A percentile compares a stretch with the other conserved stretches of the same genome.
Conservation (phyloP, 2,888 invertebrate species). For the Sminthurides aquaticus region DNA sequence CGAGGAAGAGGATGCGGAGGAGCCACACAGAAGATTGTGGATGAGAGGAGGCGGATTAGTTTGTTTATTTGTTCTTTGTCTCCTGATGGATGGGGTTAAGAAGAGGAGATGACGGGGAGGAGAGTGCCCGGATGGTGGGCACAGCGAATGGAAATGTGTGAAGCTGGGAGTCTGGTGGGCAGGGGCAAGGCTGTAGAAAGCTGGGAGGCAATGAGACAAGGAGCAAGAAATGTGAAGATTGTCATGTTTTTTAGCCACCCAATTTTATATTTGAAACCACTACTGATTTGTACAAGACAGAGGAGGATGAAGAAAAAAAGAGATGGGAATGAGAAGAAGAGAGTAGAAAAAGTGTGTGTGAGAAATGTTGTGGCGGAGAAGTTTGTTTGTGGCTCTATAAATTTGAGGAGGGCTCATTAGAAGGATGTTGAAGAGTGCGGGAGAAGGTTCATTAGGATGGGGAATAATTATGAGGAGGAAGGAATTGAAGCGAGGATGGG, state of each 20-base stretch:
- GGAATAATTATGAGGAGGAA: neutral
- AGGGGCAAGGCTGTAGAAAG: too few species aligned
- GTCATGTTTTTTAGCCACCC: neutral
- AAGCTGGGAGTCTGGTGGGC: too few species aligned
- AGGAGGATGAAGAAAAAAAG: neutral
- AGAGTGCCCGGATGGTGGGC: neutral
- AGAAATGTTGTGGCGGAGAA: neutral
- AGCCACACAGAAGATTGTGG: neutral
- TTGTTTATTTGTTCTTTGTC: constrained; percentile 39
- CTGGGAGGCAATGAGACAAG: neutral
- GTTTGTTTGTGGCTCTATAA: neutral
- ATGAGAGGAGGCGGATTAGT: neutral
- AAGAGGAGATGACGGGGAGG: constrained; percentile 7
- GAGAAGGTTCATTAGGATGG: neutral
- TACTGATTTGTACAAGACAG: neutral
- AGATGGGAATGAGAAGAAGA: neutral
- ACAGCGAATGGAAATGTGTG: too few species aligned
- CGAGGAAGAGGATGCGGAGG: constrained; percentile 5
- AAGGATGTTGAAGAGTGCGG: neutral
- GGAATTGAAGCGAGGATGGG: too few species aligned
- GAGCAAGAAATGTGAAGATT: neutral
- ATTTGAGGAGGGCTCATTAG: neutral
- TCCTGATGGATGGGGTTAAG: constrained; percentile 38
- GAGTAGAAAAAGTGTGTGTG: neutral
- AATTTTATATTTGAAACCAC: neutral